Evolutionary conservation across 2,888 invertebrate genomes (phyloP), one percentile per base, ranked within the genome.

Genomic region (Dorcus parallelipipedus): DNA sequence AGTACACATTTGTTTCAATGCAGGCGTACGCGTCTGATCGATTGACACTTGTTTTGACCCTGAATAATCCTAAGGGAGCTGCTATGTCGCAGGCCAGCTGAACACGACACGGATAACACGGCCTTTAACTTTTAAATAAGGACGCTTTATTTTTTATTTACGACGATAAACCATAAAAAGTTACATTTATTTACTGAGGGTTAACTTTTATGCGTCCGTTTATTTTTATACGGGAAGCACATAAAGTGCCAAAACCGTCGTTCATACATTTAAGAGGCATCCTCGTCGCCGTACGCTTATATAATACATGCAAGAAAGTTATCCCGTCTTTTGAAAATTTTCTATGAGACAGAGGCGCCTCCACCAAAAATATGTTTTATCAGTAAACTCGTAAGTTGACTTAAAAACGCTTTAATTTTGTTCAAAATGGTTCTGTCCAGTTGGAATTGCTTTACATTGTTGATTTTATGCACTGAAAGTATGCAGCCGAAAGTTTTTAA

Each of bases 21-120:
- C 42, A 49, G 38, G 43, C 14, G 39, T 54, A 58, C 56, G 54
- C 57, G 60, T 10, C 59, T 64, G 63, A 67, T 67, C 64, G 61
- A 67, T 64, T 68, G 64, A 65, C 67, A 67, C 67, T 62, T 67
- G 67, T 67, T 67, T 67, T 69, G 67, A 69, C 69, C 69, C 64
- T 62, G 65, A 65, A 64, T 61, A 66, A 63, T 66, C 68, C 67
- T 63, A 49, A 58, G 61, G 69, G 67, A 66, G 49, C 59, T 8
- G 52, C 58, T 61, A 61, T 58, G 62, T 55, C 61, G 59, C 56
- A 52, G 52, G 45, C 61, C 54, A 58, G 63, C 62, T 48, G 51
- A 61, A 62, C 53, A 61, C 59, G 61, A 61, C 60, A 64, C 49
- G 62, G 58, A 61, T 59, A 62, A 64, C 64, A 62, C 57, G 62